These are phyloP conservation scores for Plemyria rubiginata DNA, from an alignment of 2,888 invertebrate genomes.

Conservation along the genomic window DNA sequence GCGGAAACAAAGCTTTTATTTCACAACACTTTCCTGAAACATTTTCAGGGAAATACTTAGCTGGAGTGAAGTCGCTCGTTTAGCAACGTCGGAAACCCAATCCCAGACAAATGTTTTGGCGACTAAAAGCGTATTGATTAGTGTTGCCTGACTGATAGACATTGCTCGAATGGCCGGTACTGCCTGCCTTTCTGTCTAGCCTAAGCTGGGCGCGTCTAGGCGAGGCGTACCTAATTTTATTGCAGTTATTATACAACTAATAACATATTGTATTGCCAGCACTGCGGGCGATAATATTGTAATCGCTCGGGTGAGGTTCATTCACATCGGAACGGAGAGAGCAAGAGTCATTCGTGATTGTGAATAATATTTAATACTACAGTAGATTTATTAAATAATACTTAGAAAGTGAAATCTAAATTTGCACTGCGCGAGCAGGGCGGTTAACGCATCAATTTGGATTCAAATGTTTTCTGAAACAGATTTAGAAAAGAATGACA, in stretches of 20 bases:
- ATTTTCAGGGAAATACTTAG: slow-evolving; percentile 21
- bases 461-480: slow-evolving; percentile 19
- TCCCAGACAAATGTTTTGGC: slow-evolving; percentile 52
- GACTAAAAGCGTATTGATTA: slow-evolving; percentile 70
- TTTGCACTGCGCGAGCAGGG: slow-evolving; percentile 9
- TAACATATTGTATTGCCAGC: slow-evolving; percentile 48
- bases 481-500: slow-evolving; percentile 27
- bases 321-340: slow-evolving; percentile 51
- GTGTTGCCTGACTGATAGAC: slow-evolving; percentile 58
- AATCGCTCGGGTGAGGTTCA: slow-evolving; percentile 57
- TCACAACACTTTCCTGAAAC: slow-evolving; percentile 7
- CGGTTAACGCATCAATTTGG: slow-evolving; percentile 18
- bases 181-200: slow-evolving; percentile 50
- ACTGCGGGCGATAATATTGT: slow-evolving; percentile 52
- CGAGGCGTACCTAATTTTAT: slow-evolving; percentile 55
- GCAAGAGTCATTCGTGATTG: slow-evolving; percentile 50
- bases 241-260: slow-evolving; percentile 52
- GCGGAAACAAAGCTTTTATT: not conserved
- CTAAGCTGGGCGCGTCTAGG: slow-evolving; percentile 49
- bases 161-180: slow-evolving; percentile 48
- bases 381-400: slow-evolving; percentile 34
- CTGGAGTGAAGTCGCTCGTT: slow-evolving; percentile 28
- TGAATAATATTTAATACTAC: slow-evolving; percentile 38
- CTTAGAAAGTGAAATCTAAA: slow-evolving; percentile 38
- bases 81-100: slow-evolving; percentile 48